Evolutionary conservation across 2,797 vertebrate genomes (phyloP), one percentile per base, ranked within the genome.

Genomic region (Muscicapa striata): DNA sequence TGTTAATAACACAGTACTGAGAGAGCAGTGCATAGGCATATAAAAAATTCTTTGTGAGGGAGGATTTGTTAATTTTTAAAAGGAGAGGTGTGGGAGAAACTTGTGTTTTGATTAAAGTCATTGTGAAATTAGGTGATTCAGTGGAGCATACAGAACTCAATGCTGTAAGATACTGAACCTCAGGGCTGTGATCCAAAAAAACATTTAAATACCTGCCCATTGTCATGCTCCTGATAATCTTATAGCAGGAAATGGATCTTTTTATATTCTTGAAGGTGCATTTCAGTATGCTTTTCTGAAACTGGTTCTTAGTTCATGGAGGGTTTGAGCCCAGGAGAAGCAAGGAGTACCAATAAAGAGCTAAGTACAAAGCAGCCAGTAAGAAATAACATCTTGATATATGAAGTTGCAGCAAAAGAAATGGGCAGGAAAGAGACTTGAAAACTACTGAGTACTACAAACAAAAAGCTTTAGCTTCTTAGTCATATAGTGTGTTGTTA

Each of bases 51-150:
- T 90, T 89, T 94, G 57, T 78, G 89, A 90, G 74, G 77, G 70
- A 95, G 92, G 84, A 94, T 87, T 83, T 87, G 88, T 92, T 95
- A 92, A 92, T 87, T 95, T 94, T 94, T 95, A 74, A 93, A 87
- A 79, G 67, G 52, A 89, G 84, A 92, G 27, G 45, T 90, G 74
- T 96, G 83, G 94, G 92, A 94, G 72, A 96, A 95, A 80, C 81
- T 57, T 62, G 38, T 79, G 77, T 89, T 87, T 92, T 5, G 7
- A 89, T 94, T 94, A 80, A 90, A 93, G 75, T 80, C 57, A 67
- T 87, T 84, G 27, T 93, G 87, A 84, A 84, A 90, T 95, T 84
- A 74, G 45, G 57, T 0, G 0, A 55, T 68, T 92, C 78, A 75
- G 63, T 93, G 77, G 70, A 95, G 83, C 69, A 30, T 69, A 55